These are phyloP conservation scores for Monopis laevigella DNA, from an alignment of 2,888 invertebrate genomes.

Conservation along the genomic window DNA sequence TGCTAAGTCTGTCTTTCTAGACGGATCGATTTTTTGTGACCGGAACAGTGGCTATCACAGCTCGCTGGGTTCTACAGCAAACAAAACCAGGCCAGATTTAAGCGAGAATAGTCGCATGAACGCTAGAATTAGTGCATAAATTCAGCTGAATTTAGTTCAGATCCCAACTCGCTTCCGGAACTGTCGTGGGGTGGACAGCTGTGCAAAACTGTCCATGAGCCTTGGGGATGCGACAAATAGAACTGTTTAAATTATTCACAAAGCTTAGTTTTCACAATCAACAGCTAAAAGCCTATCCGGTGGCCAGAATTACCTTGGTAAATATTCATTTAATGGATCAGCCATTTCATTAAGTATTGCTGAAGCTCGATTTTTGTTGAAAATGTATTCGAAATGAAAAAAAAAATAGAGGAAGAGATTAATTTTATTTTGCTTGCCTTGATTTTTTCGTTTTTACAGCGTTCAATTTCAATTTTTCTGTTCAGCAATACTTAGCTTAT, in stretches of 20 bases:
- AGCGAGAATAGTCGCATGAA: conserved; percentile 24
- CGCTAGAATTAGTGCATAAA: conserved; percentile 42
- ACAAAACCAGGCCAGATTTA: conserved; percentile 32
- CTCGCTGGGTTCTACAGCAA: conserved; percentile 14
- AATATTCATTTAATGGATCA: background rate
- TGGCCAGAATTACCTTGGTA: background rate
- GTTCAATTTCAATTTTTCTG: too few relatives aligned
- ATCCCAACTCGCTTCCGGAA: conserved; percentile 25
- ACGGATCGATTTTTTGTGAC: too few relatives aligned
- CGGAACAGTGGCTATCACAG: too few relatives aligned
- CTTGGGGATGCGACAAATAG: conserved; percentile 6
- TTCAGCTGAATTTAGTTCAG: conserved; percentile 20
- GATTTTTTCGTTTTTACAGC: too few relatives aligned
- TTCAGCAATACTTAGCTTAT: too few relatives aligned
- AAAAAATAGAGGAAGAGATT: too few relatives aligned
- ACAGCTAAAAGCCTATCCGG: conserved; percentile 2
- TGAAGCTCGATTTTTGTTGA: background rate
- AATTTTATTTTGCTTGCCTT: too few relatives aligned
- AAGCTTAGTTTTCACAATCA: conserved; percentile 4
- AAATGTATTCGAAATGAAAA: background rate
- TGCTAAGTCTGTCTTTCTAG: too few relatives aligned
- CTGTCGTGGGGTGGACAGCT: conserved; percentile 27
- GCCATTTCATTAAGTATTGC: background rate
- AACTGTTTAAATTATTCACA: conserved; percentile 11
- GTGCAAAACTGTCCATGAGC: conserved; percentile 10